Evolutionary conservation across 2,888 invertebrate genomes (phyloP).

Genomic region (Mesorhabditis spiculigera): DNA sequence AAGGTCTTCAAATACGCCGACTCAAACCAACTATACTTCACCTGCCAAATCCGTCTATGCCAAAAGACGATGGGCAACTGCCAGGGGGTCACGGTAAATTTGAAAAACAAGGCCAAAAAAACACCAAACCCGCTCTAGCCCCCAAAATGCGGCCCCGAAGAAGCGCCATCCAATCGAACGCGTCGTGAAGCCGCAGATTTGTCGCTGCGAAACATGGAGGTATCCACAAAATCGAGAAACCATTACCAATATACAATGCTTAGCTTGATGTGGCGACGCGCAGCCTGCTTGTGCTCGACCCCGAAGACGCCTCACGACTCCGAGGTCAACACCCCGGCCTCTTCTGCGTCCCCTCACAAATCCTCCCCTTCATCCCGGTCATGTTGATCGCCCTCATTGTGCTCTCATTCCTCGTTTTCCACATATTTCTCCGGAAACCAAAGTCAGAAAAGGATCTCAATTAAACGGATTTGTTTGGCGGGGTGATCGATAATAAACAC

Average conservation of each 20-base stretch:
- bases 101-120: neutral
- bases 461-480: no score
- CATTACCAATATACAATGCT: conserved; percentile 13
- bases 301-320: conserved; percentile 27
- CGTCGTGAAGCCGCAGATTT: conserved; percentile 11
- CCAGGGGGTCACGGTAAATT: conserved; percentile 49
- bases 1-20: conserved; percentile 57
- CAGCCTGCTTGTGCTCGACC: conserved; percentile 49
- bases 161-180: neutral
- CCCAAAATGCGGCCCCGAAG: conserved; percentile 37
- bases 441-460: no score
- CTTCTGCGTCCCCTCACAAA: conserved; percentile 2
- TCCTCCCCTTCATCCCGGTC: neutral
- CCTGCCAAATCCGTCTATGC: conserved; percentile 56
- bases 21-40: conserved; percentile 56
- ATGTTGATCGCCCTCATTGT: no score
- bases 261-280: conserved; percentile 53
- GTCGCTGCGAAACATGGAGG: neutral
- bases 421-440: no score
- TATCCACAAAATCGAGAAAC: conserved; percentile 5
- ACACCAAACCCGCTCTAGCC: conserved; percentile 30
- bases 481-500: no score
- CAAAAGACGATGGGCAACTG: conserved; percentile 57
- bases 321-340: neutral
- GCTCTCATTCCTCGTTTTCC: no score